Evolutionary conservation across 2,113 vertebrate genomes (phyloP).

Genomic region (Pycnonotus jocosus): DNA sequence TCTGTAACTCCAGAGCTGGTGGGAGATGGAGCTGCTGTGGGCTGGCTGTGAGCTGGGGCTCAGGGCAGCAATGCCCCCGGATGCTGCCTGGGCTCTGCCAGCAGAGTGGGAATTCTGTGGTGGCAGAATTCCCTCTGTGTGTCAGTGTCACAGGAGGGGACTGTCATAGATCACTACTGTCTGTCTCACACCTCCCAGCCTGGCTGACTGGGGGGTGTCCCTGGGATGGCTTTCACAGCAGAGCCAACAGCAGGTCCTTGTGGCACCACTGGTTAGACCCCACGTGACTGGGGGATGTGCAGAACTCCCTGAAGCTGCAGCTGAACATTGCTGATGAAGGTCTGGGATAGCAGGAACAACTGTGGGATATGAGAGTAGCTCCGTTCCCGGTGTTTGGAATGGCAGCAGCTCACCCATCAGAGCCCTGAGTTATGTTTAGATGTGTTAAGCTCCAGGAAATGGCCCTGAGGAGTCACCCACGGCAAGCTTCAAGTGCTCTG

Average conservation of each 20-base stretch:
- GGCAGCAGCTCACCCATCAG: background rate
- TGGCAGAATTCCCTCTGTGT: background rate
- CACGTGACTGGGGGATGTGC: no score
- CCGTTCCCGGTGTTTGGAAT: background rate
- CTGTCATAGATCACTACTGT: background rate
- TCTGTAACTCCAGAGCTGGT: rapidly evolving
- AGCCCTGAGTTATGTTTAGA: background rate
- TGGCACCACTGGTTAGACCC: background rate
- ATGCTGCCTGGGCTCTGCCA: background rate
- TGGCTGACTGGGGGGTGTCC: background rate
- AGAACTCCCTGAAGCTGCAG: background rate
- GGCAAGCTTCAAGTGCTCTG: background rate
- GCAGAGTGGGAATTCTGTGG: background rate
- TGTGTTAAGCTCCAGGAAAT: background rate
- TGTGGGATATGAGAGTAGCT: background rate
- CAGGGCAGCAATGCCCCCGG: background rate
- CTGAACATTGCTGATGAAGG: background rate
- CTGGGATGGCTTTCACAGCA: background rate
- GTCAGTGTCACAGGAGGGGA: background rate
- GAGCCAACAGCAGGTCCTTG: background rate
- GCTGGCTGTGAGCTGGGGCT: background rate
- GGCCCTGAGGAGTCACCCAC: background rate
- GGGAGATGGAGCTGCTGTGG: background rate
- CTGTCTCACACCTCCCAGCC: background rate
- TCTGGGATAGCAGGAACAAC: background rate